Evolutionary conservation across 2,888 invertebrate genomes (phyloP), one percentile per base, ranked within the genome.

Genomic region (Trichogramma evanescens): DNA sequence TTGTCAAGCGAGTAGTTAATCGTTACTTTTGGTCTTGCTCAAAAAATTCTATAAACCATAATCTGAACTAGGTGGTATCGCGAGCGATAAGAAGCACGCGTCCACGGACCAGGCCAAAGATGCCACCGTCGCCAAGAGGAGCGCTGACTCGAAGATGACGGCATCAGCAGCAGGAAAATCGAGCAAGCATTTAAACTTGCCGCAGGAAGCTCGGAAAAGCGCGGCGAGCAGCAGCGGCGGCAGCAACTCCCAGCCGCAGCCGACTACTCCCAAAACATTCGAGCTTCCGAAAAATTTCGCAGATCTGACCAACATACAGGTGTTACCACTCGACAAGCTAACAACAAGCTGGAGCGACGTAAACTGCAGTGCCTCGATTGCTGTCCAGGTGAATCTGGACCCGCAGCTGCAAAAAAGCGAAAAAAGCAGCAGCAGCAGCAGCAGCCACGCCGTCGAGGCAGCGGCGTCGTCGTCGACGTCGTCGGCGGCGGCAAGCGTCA

Each of bases 301-400:
- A 6, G 72, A 69, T 51, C 66, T 75, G 54, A 69, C 76, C 6
- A 74, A 71, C 49, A 67, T 75, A 53, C 73, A 77, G 62, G 72
- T 77, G 9, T 54, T 77, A 56, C 75, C 77, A 5, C 62, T 77
- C 6, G 75, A 74, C 44, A 77, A 77, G 54, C 66, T 76, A 50
- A 72, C 76, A 5, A 76, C 73, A 10, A 74, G 70, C 50, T 77
- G 77, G 77, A 73, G 73, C 38, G 74, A 74, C 42, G 72, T 75
- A 13, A 82, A 82, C 61, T 80, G 81, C 48, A 79, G 79, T 58
- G 77, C 80, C 13, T 81, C 82, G 0, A 81, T 82, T 61, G 81
- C 64, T 9, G 62, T 64, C 7, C 64, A 64, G 41, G 82, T 82
- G 1, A 82, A 82, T 67, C 72, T 82, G 48, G 82, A 83, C 50